phyloP scores from a whole-genome alignment of 1,140 invertebrate genomes.

The Goniozus legneri region DNA sequence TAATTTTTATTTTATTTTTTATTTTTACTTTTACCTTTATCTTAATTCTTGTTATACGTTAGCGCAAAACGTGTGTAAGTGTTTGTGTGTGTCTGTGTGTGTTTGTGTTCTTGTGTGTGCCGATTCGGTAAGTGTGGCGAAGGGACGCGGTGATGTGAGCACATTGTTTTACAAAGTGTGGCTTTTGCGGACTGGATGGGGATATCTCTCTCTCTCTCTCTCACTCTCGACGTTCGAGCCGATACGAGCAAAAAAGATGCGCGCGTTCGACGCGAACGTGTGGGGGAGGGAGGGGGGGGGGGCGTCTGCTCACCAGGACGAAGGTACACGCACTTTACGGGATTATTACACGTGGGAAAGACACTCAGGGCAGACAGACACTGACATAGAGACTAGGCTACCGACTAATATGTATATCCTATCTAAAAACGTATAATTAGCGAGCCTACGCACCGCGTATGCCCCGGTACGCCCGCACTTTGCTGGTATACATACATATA shows the following conservation, averaged over 20 bases:
- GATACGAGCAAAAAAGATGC: conserved; percentile 18
- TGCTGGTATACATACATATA: too few relatives aligned
- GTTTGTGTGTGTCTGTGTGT: too few relatives aligned
- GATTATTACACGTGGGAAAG: conserved; percentile 45
- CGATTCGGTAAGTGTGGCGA: conserved; percentile 43
- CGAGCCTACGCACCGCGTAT: conserved; percentile 29
- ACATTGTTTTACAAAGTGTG: not conserved
- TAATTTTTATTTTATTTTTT: too few relatives aligned
- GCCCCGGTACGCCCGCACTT: conserved; percentile 35
- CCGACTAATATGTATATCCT: conserved; percentile 45
- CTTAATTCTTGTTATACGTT: too few relatives aligned
- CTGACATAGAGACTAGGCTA: conserved; percentile 50
- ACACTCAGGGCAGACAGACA: conserved; percentile 52
- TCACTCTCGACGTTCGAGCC: not conserved
- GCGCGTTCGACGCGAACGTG: conserved; percentile 8
- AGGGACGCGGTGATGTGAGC: conserved; percentile 36
- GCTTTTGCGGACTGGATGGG: too few relatives aligned
- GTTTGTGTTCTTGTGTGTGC: too few relatives aligned
- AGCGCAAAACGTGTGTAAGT: too few relatives aligned
- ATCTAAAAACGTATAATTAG: conserved; percentile 35
- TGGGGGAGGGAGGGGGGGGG: conserved; percentile 10
- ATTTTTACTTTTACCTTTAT: too few relatives aligned
- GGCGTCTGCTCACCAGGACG: conserved; percentile 23
- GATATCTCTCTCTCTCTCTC: too few relatives aligned
- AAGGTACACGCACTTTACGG: conserved; percentile 31